Base-by-base conservation (phyloP, 2,797 vertebrate species). In the Poeciliopsis turneri region DNA sequence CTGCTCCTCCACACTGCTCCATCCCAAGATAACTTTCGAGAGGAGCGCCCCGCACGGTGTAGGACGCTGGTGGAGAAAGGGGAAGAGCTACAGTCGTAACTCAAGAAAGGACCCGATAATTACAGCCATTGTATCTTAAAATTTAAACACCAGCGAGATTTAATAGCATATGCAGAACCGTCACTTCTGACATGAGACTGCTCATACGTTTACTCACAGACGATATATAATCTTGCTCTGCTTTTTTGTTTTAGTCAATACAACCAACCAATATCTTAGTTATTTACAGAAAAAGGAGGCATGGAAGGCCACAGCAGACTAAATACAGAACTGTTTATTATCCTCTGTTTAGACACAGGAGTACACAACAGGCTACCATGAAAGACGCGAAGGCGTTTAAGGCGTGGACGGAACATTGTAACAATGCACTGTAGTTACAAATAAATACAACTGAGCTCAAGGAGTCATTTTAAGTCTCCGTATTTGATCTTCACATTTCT, bases 1-100 rank as follows among this genome's bases (percentile, higher is more conserved):
- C 85, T 28, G 72, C 71, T 4, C 69, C 86, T 41, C 85, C 81
- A 5, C 78, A 75, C 74, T 85, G 96, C 94, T 98, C 98, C 97
- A 97, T 98, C 90, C 92, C 95, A 90, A 94, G 90, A 88, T 92
- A 94, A 75, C 91, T 93, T 82, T 95, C 95, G 90, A 95, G 95
- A 91, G 94, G 94, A 82, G 95, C 95, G 92, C 93, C 96, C 94
- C 95, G 95, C 92, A 96, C 95, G 75, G 96, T 89, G 92, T 94
- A 95, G 45, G 96, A 96, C 95, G 95, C 97, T 98, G 93, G 6
- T 28, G 45, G 5, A 64, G 16, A 71, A 71, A 16, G 25, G 41
- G 25, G 45, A 46, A 28, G n/a, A 46, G 15, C 43, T 16, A 46
- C 28, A 9, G 41, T 45, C 45, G 25, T 9, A 71, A 71, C 43